Percentiles rank a stretch among this genome's conserved stretches.
Evolutionary conservation across 2,113 vertebrate species (phyloP).

Genomic region (Cromileptes altivelis): DNA sequence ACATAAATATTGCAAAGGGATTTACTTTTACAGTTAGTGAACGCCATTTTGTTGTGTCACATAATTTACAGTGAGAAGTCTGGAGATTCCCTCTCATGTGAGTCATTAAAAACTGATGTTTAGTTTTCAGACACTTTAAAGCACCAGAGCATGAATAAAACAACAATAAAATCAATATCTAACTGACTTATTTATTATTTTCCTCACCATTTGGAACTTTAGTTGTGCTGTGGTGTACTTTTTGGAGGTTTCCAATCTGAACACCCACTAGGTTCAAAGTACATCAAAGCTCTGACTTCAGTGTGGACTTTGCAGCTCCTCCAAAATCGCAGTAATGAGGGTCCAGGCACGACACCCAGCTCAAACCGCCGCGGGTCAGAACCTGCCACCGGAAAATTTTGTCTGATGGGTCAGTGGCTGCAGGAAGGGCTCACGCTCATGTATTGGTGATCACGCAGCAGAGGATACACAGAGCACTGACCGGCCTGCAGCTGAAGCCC

Average conservation of each 20-base stretch:
- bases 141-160: conserved; percentile 20
- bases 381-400: conserved; percentile 45
- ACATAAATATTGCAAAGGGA: conserved; percentile 7
- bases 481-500: conserved; percentile 41
- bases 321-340: conserved; percentile 70
- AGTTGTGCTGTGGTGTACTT: neutral
- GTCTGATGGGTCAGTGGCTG: conserved; percentile 49
- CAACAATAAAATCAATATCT: conserved; percentile 10
- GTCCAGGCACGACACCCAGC: conserved; percentile 26
- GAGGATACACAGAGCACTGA: neutral
- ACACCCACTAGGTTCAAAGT: conserved; percentile 40
- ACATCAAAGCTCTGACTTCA: conserved; percentile 44
- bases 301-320: conserved; percentile 30
- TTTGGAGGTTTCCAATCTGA: conserved; percentile 25
- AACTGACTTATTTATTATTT: conserved; percentile 5
- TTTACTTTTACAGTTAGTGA: conserved; percentile 20
- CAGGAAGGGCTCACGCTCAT: conserved; percentile 48
- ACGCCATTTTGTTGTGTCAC: neutral
- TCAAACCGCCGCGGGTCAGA: conserved; percentile 49
- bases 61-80: conserved; percentile 1
- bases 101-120: neutral
- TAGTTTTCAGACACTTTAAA: conserved; percentile 8
- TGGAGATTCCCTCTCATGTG: neutral
- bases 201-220: conserved; percentile 13
- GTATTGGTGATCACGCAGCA: conserved; percentile 37